These are phyloP conservation scores for Eretmochelys imbricata DNA, from an alignment of 2,113 vertebrate species.

Conservation along the genomic window DNA sequence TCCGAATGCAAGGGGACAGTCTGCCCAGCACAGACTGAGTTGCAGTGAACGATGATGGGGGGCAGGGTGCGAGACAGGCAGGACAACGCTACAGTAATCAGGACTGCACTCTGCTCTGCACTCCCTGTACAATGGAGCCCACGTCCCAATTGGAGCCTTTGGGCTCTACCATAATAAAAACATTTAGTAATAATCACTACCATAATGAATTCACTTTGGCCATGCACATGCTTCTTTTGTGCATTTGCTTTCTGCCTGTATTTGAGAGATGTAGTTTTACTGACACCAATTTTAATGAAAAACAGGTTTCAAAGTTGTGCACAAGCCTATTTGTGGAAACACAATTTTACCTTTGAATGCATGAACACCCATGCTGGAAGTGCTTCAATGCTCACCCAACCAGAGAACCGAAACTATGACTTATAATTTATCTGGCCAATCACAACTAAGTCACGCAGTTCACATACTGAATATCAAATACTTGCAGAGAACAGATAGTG, in stretches of 20 bases:
- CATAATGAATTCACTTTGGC: background rate
- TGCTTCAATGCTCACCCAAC: background rate
- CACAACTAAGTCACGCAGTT: background rate
- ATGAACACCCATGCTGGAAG: background rate
- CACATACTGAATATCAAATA: background rate
- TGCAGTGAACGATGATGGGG: background rate
- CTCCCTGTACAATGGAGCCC: background rate
- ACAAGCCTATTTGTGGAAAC: background rate
- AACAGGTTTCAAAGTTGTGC: background rate
- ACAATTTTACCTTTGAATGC: background rate
- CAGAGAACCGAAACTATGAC: background rate
- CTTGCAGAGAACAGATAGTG: background rate
- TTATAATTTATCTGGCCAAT: background rate
- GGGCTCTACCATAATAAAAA: background rate
- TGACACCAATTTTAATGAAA: background rate
- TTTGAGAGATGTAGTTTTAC: background rate
- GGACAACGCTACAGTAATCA: fast-evolving
- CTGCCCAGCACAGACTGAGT: too few species aligned
- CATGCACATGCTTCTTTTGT: background rate
- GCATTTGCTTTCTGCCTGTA: background rate
- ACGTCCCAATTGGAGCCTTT: background rate
- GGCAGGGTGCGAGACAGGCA: background rate
- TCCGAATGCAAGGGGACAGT: too few species aligned
- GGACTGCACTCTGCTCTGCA: fast-evolving
- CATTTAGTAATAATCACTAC: background rate